Percentiles rank a stretch among this genome's conserved stretches.
These are phyloP conservation scores for Fistularia commersonii DNA, from an alignment of 2,797 vertebrate species.

Conservation along the genomic window DNA sequence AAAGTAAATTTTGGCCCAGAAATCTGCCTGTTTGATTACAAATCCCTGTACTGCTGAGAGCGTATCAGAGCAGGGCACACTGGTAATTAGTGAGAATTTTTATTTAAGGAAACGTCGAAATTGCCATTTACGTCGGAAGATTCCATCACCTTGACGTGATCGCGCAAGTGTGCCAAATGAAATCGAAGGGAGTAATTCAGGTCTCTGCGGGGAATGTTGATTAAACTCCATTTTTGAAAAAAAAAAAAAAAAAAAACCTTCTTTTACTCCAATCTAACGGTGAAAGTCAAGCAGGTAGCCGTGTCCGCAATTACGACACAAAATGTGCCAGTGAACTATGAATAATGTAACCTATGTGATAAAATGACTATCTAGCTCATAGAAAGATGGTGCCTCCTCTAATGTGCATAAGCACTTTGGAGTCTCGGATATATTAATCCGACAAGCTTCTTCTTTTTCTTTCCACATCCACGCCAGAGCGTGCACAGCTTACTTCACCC, in stretches of 20 bases:
- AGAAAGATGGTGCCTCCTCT: constrained; percentile 1
- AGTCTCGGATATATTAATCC: constrained; percentile 9
- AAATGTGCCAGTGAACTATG: constrained; percentile 33
- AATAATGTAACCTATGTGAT: constrained; percentile 23
- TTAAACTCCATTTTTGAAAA: constrained; percentile 31
- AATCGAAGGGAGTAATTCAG: constrained; percentile 35
- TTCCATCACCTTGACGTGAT: constrained; percentile 46
- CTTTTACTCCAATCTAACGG: constrained; percentile 22
- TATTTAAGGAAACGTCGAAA: constrained; percentile 20
- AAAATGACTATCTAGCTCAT: constrained; percentile 13
- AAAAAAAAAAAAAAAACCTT: constrained; percentile 33
- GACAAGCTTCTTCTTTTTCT: constrained; percentile 2
- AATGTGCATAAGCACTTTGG: neutral
- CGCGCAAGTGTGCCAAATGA: constrained; percentile 23
- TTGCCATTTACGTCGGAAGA: constrained; percentile 33
- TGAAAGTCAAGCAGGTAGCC: constrained; percentile 30
- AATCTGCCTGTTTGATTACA: too few relatives aligned
- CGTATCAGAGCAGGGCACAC: too few relatives aligned
- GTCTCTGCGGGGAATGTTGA: constrained; percentile 25
- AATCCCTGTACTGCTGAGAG: too few relatives aligned
- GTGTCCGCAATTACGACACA: constrained; percentile 13
- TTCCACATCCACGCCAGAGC: neutral
- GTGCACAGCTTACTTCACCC: neutral
- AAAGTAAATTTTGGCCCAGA: neutral
- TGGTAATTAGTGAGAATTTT: constrained; percentile 3